Conservation (phyloP, 2,888 invertebrate species). For the Leptinotarsa tumamoca region DNA sequence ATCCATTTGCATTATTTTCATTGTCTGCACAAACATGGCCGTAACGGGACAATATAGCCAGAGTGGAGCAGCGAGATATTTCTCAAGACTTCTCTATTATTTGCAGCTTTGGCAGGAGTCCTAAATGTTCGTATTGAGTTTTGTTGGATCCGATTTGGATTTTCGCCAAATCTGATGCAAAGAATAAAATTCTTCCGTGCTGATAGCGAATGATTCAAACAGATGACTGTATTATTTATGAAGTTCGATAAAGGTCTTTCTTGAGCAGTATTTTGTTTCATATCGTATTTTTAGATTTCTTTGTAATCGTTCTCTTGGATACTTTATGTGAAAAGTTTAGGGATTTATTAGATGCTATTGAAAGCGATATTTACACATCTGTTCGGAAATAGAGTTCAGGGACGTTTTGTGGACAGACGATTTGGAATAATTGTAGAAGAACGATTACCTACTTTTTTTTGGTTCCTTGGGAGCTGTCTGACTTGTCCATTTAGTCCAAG, state of each 20-base stretch:
- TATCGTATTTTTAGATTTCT: slow-evolving; percentile 31
- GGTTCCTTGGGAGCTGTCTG: too few relatives aligned
- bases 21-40: slow-evolving; percentile 36
- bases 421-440: too few relatives aligned
- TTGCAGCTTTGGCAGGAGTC: slow-evolving; percentile 40
- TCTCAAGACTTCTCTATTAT: slow-evolving; percentile 42
- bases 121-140: slow-evolving; percentile 34
- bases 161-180: slow-evolving; percentile 14
- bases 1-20: slow-evolving; percentile 30
- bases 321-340: slow-evolving; percentile 24
- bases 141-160: slow-evolving; percentile 20
- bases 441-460: too few relatives aligned
- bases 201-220: slow-evolving; percentile 37
- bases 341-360: slow-evolving; percentile 21
- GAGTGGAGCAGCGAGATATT: slow-evolving; percentile 22
- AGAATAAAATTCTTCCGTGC: slow-evolving; percentile 29
- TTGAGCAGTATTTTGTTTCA: slow-evolving; percentile 30
- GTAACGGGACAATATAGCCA: slow-evolving; percentile 35
- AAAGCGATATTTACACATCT: slow-evolving; percentile 25
- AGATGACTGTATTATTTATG: slow-evolving; percentile 40
- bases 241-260: slow-evolving; percentile 35
- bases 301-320: slow-evolving; percentile 22
- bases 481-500: too few relatives aligned
- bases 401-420: too few relatives aligned
- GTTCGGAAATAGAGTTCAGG: neutral